phyloP scores from a whole-genome alignment of 2,113 vertebrate genomes.

The Scolopax mira region DNA sequence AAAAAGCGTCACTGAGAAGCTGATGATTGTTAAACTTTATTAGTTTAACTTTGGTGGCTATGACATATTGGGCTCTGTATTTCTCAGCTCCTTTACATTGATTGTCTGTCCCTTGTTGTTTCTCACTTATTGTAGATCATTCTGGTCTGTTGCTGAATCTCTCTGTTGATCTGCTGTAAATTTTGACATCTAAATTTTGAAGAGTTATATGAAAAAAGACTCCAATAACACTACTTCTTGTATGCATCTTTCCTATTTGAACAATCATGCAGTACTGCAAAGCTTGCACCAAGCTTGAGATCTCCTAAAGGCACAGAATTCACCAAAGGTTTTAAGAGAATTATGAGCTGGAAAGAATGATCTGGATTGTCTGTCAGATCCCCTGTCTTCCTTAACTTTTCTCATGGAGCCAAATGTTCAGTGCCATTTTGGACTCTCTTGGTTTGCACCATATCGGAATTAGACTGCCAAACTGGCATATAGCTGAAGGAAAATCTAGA shows the following conservation, averaged over 20 bases:
- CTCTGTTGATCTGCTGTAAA: not conserved
- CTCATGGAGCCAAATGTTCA: not conserved
- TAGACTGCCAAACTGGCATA: not conserved
- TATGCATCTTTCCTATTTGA: not conserved
- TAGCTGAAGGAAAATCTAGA: not conserved
- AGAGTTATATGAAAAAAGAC: not conserved
- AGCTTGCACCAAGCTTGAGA: not conserved
- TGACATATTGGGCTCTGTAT: not conserved
- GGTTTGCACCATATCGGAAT: not conserved
- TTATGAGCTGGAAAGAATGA: not conserved
- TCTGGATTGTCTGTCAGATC: not conserved
- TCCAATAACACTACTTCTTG: not conserved
- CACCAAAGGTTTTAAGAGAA: not conserved
- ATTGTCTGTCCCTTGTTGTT: not conserved
- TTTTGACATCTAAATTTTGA: not conserved
- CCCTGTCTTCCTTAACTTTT: not conserved
- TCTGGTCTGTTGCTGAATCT: not conserved
- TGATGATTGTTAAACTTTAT: not conserved
- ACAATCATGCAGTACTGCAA: not conserved
- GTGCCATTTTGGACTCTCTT: not conserved
- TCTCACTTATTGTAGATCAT: not conserved
- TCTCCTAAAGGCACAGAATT: not conserved
- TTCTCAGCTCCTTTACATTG: not conserved
- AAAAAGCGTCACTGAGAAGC: not conserved
- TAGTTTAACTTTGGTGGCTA: not conserved